Evolutionary conservation across 2,797 vertebrate genomes (phyloP), one percentile per base, ranked within the genome.

Genomic region (Thaleichthys pacificus): DNA sequence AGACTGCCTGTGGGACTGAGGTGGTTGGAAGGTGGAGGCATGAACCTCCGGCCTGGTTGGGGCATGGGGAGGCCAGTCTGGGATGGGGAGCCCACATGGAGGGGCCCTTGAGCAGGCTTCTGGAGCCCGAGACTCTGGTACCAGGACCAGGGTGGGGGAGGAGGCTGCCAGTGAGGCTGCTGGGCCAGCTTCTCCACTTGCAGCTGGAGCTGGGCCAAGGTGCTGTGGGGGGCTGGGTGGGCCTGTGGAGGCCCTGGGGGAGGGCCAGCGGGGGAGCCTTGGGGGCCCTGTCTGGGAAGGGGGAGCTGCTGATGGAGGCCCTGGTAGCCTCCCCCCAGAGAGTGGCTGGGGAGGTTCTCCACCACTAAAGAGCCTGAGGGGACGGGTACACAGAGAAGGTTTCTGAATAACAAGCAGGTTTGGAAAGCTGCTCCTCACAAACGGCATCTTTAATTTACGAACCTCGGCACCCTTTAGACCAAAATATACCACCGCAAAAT

Each of bases 121-220:
- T 82, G 86, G 1, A 91, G 82, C 32, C 80, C 80, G 54, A 89
- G 71, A 2, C 84, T 86, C 80, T 89, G 88, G 77, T 84, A 87
- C 82, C 84, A 88, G 0, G 82, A 75, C 85, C 86, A 88, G 7
- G 82, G 77, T 63, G 85, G 77, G 61, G 86, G 80, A 63, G 80
- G 76, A 0, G 81, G 80, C 17, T 82, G 88, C 80, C 86, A 86
- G 69, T 62, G 80, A 30, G 80, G 78, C 69, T 82, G 85, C 0
- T 85, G 84, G 79, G 82, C 86, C 0, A 91, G 83, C 69, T 87
- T 89, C 78, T 91, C 87, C 75, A 92, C 91, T 86, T 92, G 91
- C 89, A 88, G 82, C 82, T 92, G 91, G 66, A 91, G 89, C 84
- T 89, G 90, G 68, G 88, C 88, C 82, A 91, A 80, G 30, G 89